Base-by-base conservation (phyloP, 2,797 vertebrate genomes). In the Cheirogaleus major region DNA sequence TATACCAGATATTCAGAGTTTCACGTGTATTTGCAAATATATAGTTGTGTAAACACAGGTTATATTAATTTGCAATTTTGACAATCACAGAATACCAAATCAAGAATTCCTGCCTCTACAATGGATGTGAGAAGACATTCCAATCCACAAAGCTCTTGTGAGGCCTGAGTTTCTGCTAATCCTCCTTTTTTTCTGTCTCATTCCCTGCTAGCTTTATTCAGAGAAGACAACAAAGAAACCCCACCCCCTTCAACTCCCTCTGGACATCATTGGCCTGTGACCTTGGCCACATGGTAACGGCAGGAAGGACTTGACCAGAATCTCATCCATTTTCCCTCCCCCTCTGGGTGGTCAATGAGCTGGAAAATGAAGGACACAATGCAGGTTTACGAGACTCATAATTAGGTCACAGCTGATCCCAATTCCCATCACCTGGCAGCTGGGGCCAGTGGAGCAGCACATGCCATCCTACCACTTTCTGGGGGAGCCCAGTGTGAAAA, bases 371-470 rank as follows among this genome's bases (percentile, higher is more conserved):
- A 99, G 98, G 98, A 96, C 98, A 98, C 98, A 98, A 98, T 98
- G 98, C 98, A 98, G 98, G 98, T 98, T 99, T 98, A 98, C 78
- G 97, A 98, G 98, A 98, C 97, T 98, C 98, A 98, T 98, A 99
- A 99, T 98, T 98, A 99, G 98, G 98, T 99, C 99, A 99, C 98
- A 99, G 98, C 98, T 99, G 98, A 99, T 98, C 98, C 98, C 97
- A 82, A 96, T 96, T 95, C 61, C 12, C 95, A 98, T 98, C 98
- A 98, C 98, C 97, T 97, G 97, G 97, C 98, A 98, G 98, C 98
- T 98, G 98, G 98, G 98, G 97, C 94, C 98, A 92, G 78, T 97
- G 93, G 95, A 95, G 89, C 96, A 97, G 96, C 95, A 95, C 96
- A 91, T 80, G 81, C 0, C 4, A 98, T 95, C 91, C 94, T 38